A percentile compares a stretch with the other conserved stretches of the same genome.
Conservation (phyloP, 2,797 vertebrate genomes). For the Sebastiscus tertius region DNA sequence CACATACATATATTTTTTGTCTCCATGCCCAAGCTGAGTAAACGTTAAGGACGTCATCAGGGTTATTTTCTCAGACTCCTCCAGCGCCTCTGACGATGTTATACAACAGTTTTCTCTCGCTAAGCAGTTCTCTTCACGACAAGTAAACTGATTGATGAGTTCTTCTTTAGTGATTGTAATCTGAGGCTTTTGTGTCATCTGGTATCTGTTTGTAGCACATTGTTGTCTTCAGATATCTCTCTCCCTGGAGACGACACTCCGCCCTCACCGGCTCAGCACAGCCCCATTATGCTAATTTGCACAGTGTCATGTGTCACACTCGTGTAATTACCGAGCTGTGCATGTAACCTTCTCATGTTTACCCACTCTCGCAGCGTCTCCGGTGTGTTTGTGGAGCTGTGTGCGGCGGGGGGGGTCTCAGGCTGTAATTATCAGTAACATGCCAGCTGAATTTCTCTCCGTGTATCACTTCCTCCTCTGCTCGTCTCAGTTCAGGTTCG, state of each 20-base stretch:
- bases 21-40: no score
- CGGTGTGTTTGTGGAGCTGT: conserved; percentile 39
- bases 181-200: background rate
- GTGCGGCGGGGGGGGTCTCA: conserved; percentile 21
- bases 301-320: conserved; percentile 56
- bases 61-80: no score
- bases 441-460: conserved; percentile 20
- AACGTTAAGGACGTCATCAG: no score
- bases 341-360: conserved; percentile 62
- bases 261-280: conserved; percentile 26
- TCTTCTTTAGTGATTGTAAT: background rate
- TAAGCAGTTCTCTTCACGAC: background rate
- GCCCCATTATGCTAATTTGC: conserved; percentile 50
- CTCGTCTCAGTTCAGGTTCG: conserved; percentile 33
- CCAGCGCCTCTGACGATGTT: no score
- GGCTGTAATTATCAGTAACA: conserved; percentile 52
- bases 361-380: conserved; percentile 40
- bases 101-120: background rate
- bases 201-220: background rate
- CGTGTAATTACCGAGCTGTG: conserved; percentile 58
- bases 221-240: conserved; percentile 7
- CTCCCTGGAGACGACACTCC: conserved; percentile 5
- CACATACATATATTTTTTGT: no score
- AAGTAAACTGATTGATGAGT: background rate
- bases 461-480: background rate